Percentiles rank a stretch among this genome's conserved stretches.
Evolutionary conservation across 2,888 invertebrate genomes (phyloP).

Genomic region (Stenoptilia bipunctidactyla): DNA sequence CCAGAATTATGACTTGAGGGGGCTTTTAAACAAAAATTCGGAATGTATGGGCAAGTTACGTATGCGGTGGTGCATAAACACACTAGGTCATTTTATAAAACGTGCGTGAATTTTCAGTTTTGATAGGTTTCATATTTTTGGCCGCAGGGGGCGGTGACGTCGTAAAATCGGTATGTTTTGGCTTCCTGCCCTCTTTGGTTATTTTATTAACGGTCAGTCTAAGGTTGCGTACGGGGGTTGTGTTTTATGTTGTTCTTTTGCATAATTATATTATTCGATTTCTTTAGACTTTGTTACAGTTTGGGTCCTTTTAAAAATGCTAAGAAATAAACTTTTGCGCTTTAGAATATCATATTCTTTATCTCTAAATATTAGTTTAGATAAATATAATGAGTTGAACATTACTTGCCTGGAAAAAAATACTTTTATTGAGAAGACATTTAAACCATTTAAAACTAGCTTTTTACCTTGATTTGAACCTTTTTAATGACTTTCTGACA

Average conservation of each 20-base stretch:
- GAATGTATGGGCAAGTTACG: slow-evolving; percentile 10
- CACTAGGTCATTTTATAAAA: slow-evolving; percentile 36
- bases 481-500: no score
- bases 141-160: slow-evolving; percentile 33
- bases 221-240: slow-evolving; percentile 8
- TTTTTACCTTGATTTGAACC: no score
- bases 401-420: no score
- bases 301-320: no score
- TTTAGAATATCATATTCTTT: no score
- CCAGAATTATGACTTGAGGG: slow-evolving; percentile 8
- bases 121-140: slow-evolving; percentile 51
- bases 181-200: slow-evolving; percentile 33
- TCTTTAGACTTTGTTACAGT: no score
- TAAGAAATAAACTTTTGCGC: no score
- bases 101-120: slow-evolving; percentile 35
- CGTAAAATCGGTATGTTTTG: slow-evolving; percentile 39
- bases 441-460: no score
- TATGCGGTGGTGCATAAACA: slow-evolving; percentile 26
- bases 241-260: not conserved
- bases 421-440: no score
- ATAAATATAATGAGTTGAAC: no score
- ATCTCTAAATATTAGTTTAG: no score
- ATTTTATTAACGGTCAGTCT: slow-evolving; percentile 11
- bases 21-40: slow-evolving; percentile 17
- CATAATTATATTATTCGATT: no score